These are phyloP conservation scores for Muscicapa comitata DNA, from an alignment of 2,797 vertebrate species.

Conservation along the genomic window DNA sequence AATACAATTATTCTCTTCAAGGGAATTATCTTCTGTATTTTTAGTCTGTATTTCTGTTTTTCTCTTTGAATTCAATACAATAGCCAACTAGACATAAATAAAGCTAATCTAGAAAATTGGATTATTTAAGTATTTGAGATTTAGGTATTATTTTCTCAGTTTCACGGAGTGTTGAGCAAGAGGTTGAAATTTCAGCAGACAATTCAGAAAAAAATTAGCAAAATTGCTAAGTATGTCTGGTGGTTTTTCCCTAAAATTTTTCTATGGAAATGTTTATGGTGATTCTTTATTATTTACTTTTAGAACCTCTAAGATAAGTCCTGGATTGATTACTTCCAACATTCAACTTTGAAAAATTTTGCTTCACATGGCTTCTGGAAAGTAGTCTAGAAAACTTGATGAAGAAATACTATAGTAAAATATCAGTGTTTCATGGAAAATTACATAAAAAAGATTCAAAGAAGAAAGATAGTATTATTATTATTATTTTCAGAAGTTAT, in stretches of 20 bases:
- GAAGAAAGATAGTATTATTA: neutral
- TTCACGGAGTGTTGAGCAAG: neutral
- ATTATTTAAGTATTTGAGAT: neutral
- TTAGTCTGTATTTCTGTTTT: neutral
- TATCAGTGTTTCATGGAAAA: neutral
- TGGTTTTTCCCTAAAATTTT: neutral
- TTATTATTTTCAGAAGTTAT: neutral
- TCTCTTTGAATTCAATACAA: neutral
- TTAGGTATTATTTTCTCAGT: neutral
- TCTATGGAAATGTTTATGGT: fast-evolving
- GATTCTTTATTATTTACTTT: neutral
- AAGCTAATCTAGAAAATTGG: neutral
- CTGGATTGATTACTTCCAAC: neutral
- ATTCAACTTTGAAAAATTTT: neutral
- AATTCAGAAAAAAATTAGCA: neutral
- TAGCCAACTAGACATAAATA: neutral
- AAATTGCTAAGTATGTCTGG: neutral
- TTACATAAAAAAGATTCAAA: neutral
- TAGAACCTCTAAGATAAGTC: neutral
- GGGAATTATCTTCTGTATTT: neutral
- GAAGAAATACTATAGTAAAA: neutral
- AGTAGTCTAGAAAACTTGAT: neutral
- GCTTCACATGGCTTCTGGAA: neutral
- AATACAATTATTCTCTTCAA: neutral
- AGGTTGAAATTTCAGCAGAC: neutral